Conservation (phyloP, 2,888 invertebrate genomes). For the Meganola albula region DNA sequence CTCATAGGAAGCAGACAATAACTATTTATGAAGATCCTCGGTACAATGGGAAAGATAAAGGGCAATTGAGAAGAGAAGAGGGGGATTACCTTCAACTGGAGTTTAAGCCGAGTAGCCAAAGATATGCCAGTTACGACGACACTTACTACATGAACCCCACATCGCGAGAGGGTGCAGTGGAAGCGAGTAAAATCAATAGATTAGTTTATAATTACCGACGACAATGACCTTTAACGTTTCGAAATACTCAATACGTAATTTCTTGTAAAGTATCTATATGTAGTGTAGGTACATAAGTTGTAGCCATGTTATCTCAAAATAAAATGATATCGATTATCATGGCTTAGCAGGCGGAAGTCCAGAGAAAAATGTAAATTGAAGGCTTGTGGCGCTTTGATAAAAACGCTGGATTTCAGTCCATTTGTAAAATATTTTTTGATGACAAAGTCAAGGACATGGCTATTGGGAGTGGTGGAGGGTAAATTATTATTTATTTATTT, state of each 20-base stretch:
- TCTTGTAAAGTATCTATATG: constrained; percentile 8
- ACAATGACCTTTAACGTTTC: constrained; percentile 45
- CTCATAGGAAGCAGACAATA: constrained; percentile 68
- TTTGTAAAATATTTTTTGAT: too few relatives aligned
- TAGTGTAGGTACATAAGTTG: too few relatives aligned
- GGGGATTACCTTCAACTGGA: constrained; percentile 66
- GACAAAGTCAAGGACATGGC: constrained; percentile 23
- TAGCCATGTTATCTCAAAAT: too few relatives aligned
- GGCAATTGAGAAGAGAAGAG: constrained; percentile 55
- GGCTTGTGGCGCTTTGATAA: too few relatives aligned
- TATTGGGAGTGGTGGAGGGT: constrained; percentile 36
- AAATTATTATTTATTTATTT: too few relatives aligned
- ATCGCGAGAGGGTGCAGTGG: constrained; percentile 47
- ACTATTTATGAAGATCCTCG: constrained; percentile 74
- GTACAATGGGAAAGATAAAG: constrained; percentile 58
- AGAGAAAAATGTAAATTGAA: too few relatives aligned
- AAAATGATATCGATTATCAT: too few relatives aligned
- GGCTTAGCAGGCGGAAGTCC: too few relatives aligned
- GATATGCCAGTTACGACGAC: constrained; percentile 67
- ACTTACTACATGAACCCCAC: constrained; percentile 54
- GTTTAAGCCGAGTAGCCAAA: constrained; percentile 62
- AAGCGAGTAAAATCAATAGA: constrained; percentile 70
- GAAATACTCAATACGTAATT: constrained; percentile 45
- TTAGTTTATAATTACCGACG: constrained; percentile 71
- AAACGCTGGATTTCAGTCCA: too few relatives aligned